phyloP scores from a whole-genome alignment of 2,888 invertebrate genomes.

The Nipponacmea schrenckii region DNA sequence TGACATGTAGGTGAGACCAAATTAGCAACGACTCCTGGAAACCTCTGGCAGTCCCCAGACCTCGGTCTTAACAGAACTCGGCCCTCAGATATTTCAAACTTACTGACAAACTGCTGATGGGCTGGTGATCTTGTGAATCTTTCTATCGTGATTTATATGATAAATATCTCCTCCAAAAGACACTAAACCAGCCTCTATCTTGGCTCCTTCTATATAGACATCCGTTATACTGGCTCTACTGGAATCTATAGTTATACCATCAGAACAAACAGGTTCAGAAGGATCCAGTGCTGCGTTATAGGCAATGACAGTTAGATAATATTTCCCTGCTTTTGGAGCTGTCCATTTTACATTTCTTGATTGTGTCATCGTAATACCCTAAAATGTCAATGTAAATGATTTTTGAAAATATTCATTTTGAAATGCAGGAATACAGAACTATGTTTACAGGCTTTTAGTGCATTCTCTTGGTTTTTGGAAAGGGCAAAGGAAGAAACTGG shows the following conservation, averaged over 20 bases:
- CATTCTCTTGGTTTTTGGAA: no score
- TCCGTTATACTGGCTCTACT: constrained; percentile 29
- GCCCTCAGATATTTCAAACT: no score
- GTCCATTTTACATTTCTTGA: constrained; percentile 27
- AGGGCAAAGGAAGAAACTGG: no score
- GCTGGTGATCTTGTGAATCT: not conserved
- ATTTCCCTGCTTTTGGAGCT: constrained; percentile 35
- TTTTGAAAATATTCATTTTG: no score
- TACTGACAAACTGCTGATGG: not conserved
- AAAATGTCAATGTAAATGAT: no score
- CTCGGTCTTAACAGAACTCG: no score
- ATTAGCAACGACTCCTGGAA: no score
- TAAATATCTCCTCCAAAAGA: not conserved
- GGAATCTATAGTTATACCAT: constrained; percentile 43
- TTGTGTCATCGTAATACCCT: constrained; percentile 25
- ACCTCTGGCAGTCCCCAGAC: no score
- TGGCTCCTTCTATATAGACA: constrained; percentile 32
- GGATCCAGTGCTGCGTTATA: constrained; percentile 47
- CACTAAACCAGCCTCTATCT: constrained; percentile 36
- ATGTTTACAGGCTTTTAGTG: no score
- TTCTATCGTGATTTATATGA: not conserved
- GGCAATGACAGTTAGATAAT: constrained; percentile 47
- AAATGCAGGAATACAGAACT: no score
- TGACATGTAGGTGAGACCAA: no score
- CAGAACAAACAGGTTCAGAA: constrained; percentile 48